Evolutionary conservation across 1,140 invertebrate genomes (phyloP).

Genomic region (Aphidius ervi): DNA sequence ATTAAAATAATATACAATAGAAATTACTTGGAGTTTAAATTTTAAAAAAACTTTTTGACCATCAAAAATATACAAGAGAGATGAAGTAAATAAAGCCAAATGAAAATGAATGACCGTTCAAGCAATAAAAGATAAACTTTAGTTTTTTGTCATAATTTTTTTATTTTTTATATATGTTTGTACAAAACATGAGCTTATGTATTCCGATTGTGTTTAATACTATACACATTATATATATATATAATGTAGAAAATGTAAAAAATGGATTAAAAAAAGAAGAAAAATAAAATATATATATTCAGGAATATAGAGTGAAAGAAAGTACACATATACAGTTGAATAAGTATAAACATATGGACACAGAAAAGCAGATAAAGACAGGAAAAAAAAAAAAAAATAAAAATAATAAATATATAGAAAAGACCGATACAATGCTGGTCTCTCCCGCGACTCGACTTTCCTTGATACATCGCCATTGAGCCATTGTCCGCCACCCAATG

Average conservation of each 20-base stretch:
- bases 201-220: background rate
- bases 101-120: constrained; percentile 20
- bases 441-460: constrained; percentile 55
- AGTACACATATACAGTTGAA: constrained; percentile 16
- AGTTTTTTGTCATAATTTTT: too few relatives aligned
- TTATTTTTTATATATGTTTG: too few relatives aligned
- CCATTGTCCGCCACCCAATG: constrained; percentile 54
- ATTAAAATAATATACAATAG: too few relatives aligned
- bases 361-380: constrained; percentile 22
- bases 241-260: constrained; percentile 5
- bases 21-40: too few relatives aligned
- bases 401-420: constrained; percentile 26
- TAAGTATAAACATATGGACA: constrained; percentile 22
- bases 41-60: background rate
- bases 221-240: background rate
- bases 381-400: constrained; percentile 15
- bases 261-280: constrained; percentile 4
- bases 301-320: constrained; percentile 8
- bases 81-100: constrained; percentile 13
- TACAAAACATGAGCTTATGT: background rate
- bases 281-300: constrained; percentile 4
- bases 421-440: constrained; percentile 53
- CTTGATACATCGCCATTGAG: constrained; percentile 55
- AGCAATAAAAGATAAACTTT: constrained; percentile 16
- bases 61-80: background rate